Evolutionary conservation across 1,140 invertebrate genomes (phyloP).

Genomic region (Pygmarrhopalites habei): DNA sequence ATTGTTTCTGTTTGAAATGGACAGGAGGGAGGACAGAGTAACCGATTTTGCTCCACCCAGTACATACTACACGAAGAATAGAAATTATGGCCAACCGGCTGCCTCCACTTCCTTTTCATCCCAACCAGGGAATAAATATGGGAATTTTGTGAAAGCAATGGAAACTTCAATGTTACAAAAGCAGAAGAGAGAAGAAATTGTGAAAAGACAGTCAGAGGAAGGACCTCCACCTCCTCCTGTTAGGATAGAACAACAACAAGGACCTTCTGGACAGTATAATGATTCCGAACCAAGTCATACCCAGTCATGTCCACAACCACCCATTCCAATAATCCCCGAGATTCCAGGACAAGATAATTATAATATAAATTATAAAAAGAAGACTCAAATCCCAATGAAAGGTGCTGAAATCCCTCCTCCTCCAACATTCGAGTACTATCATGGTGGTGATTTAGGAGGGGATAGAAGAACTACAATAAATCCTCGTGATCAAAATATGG

Average conservation of each 20-base stretch:
- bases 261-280: no score
- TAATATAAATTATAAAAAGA: conserved; percentile 2
- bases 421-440: conserved; percentile 55
- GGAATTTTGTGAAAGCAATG: conserved; percentile 8
- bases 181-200: no score
- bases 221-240: no score
- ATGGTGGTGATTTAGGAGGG: conserved; percentile 41
- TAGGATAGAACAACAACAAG: no score
- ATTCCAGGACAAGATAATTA: conserved; percentile 15
- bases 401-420: conserved; percentile 57
- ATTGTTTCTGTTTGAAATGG: no score
- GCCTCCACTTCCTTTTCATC: not conserved
- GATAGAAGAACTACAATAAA: no score
- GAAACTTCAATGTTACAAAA: not conserved
- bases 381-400: no score
- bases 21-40: conserved; percentile 40
- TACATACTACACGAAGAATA: conserved; percentile 20
- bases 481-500: no score
- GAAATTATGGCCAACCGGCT: not conserved
- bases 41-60: conserved; percentile 43
- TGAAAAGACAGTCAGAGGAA: no score
- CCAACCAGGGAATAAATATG: not conserved
- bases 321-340: conserved; percentile 17
- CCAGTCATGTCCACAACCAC: conserved; percentile 12
- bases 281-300: not conserved